These are phyloP conservation scores for Calameuta pallipes DNA, from an alignment of 2,888 invertebrate species.

Conservation along the genomic window DNA sequence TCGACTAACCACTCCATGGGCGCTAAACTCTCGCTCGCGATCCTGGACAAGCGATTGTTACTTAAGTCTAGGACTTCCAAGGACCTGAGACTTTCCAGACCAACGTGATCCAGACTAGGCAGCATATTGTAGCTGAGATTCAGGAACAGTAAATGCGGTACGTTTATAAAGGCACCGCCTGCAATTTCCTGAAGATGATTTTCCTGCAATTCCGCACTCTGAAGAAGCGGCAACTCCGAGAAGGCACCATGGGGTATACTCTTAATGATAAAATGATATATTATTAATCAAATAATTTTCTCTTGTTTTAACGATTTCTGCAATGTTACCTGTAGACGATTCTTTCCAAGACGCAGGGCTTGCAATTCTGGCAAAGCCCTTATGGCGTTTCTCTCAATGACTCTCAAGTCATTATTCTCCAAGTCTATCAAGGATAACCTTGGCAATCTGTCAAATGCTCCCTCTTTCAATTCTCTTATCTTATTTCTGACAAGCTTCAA, in stretches of 20 bases:
- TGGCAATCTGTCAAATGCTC: slow-evolving; percentile 78
- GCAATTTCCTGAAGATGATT: slow-evolving; percentile 81
- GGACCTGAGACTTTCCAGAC: slow-evolving; percentile 78
- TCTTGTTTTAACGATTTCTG: background rate
- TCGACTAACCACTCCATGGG: slow-evolving; percentile 89
- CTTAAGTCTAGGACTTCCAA: slow-evolving; percentile 89
- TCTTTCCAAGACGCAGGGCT: slow-evolving; percentile 76
- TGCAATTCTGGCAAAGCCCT: slow-evolving; percentile 76
- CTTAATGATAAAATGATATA: slow-evolving; percentile 29
- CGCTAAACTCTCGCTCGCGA: slow-evolving; percentile 75
- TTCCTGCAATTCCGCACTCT: slow-evolving; percentile 82
- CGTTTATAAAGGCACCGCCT: slow-evolving; percentile 79
- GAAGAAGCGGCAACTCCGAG: slow-evolving; percentile 79
- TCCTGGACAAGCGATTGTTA: slow-evolving; percentile 78
- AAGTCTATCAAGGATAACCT: slow-evolving; percentile 81
- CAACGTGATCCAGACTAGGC: slow-evolving; percentile 79
- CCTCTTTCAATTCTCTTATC: slow-evolving; percentile 76
- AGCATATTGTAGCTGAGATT: slow-evolving; percentile 88
- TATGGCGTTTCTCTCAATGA: slow-evolving; percentile 80
- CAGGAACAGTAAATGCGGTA: slow-evolving; percentile 82
- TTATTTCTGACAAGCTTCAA: slow-evolving; percentile 82
- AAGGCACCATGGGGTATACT: slow-evolving; percentile 80
- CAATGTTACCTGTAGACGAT: slow-evolving; percentile 73
- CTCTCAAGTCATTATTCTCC: slow-evolving; percentile 83
- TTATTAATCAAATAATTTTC: background rate